Evolutionary conservation across 2,888 invertebrate species (phyloP).

Genomic region (Tribolium freemani): DNA sequence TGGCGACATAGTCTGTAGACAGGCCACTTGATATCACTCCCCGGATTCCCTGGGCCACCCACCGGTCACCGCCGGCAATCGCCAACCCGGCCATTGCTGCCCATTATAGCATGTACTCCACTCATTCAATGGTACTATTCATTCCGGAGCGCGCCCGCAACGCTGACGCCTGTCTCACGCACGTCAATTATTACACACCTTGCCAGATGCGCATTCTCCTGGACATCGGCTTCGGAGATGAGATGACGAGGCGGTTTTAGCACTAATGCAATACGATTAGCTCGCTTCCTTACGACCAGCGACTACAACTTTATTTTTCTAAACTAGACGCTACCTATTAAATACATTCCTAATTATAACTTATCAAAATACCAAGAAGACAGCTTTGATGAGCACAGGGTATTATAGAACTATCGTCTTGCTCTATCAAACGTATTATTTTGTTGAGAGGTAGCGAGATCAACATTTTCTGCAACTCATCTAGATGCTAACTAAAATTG

Average conservation of each 20-base stretch:
- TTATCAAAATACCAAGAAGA: too few species aligned
- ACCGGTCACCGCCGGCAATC: conserved; percentile 61
- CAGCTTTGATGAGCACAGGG: too few species aligned
- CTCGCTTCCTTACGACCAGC: neutral
- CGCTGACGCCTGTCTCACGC: conserved; percentile 19
- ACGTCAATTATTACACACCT: conserved; percentile 23
- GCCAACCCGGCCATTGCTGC: conserved; percentile 64
- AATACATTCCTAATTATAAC: too few species aligned
- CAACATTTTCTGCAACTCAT: too few species aligned
- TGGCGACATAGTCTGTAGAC: conserved; percentile 69
- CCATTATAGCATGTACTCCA: conserved; percentile 54
- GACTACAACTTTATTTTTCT: neutral
- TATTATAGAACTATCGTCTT: too few species aligned
- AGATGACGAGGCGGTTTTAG: neutral
- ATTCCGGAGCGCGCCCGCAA: neutral
- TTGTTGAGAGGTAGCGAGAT: too few species aligned
- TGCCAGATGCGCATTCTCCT: conserved; percentile 12
- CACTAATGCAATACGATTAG: neutral
- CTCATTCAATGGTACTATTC: conserved; percentile 53
- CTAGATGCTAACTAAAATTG: too few species aligned
- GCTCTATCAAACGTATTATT: too few species aligned
- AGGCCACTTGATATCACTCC: conserved; percentile 68
- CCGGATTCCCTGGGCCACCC: conserved; percentile 59
- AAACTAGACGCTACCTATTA: too few species aligned
- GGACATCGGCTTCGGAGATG: conserved; percentile 2